phyloP scores from a whole-genome alignment of 2,113 vertebrate species.

The Limnothrissa miodon region DNA sequence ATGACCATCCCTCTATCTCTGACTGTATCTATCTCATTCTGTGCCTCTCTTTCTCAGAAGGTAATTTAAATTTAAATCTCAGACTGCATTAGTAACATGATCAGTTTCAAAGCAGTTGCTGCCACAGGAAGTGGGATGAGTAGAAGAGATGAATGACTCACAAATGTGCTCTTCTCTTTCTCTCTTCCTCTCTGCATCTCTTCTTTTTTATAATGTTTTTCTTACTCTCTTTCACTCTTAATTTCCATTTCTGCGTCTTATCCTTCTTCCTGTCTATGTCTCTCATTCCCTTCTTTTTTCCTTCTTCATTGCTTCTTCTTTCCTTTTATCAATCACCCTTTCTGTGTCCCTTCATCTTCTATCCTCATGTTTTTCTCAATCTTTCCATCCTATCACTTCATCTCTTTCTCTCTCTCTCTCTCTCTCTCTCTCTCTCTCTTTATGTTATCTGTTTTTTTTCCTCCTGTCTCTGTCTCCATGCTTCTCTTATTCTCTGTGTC shows the following conservation, averaged over 20 bases:
- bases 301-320: not conserved
- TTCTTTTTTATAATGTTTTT: not conserved
- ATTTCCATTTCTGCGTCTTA: not conserved
- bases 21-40: not conserved
- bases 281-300: not conserved
- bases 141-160: not conserved
- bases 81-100: not conserved
- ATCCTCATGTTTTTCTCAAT: not conserved
- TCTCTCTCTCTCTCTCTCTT: not conserved
- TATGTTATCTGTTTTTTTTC: too few relatives aligned
- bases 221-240: not conserved
- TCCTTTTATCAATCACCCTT: not conserved
- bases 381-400: not conserved
- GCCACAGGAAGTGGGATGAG: slow-evolving; percentile 5
- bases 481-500: not conserved
- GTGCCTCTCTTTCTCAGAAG: not conserved
- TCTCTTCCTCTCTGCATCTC: not conserved
- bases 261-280: not conserved
- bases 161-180: not conserved
- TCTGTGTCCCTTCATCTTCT: not conserved
- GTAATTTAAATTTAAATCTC: slow-evolving; percentile 1
- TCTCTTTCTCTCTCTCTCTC: not conserved
- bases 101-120: not conserved
- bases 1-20: not conserved
- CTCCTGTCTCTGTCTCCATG: not conserved